Evolutionary conservation across 2,797 vertebrate genomes (phyloP).

Genomic region (Carduelis carduelis): DNA sequence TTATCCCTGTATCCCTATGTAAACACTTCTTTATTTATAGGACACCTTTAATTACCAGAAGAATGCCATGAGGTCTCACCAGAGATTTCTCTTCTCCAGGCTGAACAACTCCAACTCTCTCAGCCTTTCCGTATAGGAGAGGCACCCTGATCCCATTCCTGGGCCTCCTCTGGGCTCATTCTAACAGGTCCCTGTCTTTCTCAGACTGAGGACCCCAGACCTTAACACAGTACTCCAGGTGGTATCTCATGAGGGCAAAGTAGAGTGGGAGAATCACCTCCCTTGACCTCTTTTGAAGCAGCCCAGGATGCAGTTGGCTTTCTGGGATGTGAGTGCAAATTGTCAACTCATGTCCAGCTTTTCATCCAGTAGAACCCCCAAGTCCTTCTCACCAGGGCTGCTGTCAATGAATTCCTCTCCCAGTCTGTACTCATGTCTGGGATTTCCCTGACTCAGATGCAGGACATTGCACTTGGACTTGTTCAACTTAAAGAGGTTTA

Average conservation of each 20-base stretch:
- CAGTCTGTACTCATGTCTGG: not conserved
- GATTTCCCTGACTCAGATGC: not conserved
- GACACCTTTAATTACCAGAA: not conserved
- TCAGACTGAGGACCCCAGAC: not conserved
- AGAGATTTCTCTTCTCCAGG: not conserved
- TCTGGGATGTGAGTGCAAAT: not conserved
- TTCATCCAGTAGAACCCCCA: not conserved
- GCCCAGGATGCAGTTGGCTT: not conserved
- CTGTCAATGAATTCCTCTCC: not conserved
- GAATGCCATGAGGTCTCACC: rapidly evolving
- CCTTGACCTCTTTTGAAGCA: not conserved
- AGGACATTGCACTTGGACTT: not conserved
- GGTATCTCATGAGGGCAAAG: not conserved
- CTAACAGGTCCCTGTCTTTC: not conserved
- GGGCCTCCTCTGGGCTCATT: not conserved
- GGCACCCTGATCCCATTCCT: not conserved
- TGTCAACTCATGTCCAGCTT: not conserved
- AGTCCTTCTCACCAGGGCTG: not conserved
- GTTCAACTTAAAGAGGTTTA: not conserved
- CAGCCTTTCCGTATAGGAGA: not conserved
- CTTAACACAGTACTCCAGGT: not conserved
- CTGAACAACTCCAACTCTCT: not conserved
- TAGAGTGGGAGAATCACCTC: not conserved
- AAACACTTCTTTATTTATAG: not conserved
- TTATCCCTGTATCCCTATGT: not conserved